Conservation (phyloP, 2,888 invertebrate species). For the Schizotus pectinicornis region DNA sequence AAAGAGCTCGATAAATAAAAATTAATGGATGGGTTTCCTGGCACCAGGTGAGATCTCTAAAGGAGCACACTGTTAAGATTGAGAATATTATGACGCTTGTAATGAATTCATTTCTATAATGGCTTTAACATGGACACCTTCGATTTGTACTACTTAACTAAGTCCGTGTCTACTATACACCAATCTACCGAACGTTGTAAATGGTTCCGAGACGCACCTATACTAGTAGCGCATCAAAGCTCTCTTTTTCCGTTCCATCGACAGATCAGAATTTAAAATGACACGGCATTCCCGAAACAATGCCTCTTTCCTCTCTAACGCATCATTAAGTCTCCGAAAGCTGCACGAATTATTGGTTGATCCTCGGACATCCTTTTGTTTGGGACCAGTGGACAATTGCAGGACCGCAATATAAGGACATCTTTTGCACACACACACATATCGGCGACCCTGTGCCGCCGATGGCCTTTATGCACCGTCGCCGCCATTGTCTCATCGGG, state of each 20-base stretch:
- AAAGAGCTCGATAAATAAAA: constrained; percentile 6
- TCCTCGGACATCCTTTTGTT: constrained; percentile 36
- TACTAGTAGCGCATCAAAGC: no score
- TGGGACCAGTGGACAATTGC: constrained; percentile 31
- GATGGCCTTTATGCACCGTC: constrained; percentile 18
- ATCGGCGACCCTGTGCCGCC: constrained; percentile 14
- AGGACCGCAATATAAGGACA: constrained; percentile 40
- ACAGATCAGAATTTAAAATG: constrained; percentile 4
- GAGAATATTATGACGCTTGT: background rate
- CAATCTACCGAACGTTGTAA: constrained; percentile 2
- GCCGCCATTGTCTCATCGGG: constrained; percentile 41
- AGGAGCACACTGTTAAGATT: no score
- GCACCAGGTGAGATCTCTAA: no score
- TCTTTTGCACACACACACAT: constrained; percentile 15
- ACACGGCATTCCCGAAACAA: constrained; percentile 25
- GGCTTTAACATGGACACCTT: constrained; percentile 5
- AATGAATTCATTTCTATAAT: constrained; percentile 12
- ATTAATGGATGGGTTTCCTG: background rate
- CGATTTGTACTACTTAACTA: constrained; percentile 2
- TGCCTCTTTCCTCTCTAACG: constrained; percentile 18
- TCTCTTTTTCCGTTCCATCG: constrained; percentile 1
- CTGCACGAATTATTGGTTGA: constrained; percentile 33
- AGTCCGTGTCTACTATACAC: background rate
- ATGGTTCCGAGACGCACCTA: constrained; percentile 1
- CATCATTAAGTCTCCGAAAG: constrained; percentile 31